Base-by-base conservation (phyloP, 2,113 vertebrate genomes). In the Corythaeola cristata region DNA sequence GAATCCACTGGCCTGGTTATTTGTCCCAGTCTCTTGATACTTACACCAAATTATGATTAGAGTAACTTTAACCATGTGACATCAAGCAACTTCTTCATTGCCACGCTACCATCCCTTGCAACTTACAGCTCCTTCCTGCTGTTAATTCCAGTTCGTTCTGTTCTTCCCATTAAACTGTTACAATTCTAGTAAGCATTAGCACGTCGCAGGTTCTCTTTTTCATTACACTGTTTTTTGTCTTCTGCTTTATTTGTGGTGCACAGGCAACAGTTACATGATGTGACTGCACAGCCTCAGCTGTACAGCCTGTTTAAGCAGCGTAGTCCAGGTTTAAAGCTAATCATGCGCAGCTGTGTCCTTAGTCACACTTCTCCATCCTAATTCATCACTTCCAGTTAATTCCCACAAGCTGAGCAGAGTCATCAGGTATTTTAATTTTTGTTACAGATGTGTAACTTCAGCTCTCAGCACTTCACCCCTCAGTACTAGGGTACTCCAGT, bases 211-310 rank as follows among this genome's bases (percentile, higher is more conserved):
- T 60, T 88, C 52, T 60, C 21, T 26, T 86, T 45, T 39, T 67
- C 62, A 18, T 83, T 35, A 56, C 1, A 3, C 33, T 4, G 0
- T 72, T 86, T n/a, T 33, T 62, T 75, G 37, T 64, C 44, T 88
- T 80, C 35, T 0, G 0, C 24, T 90, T 72, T 56, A 4, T 33
- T 9, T 41, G 19, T 2, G 8, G 37, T 81, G 35, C 50, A 47
- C 9, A 10, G 47, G n/a, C 37, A 71, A 39, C 44, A 39, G 15
- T 47, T 84, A 2, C 1, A 8, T 22, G 59, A 44, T 35, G 30
- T 68, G 81, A 24, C n/a, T 69, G 55, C 28, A 53, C 74, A 67
- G n/a, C 33, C 52, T 4, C 30, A 63, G 39, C 47, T 63, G 22
- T 72, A 2, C 6, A 45, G 44, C 32, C 3, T 1, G 13, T 64